A percentile compares a stretch with the other conserved stretches of the same genome.
Conservation (phyloP, 2,113 vertebrate genomes). For the Anoplopoma fimbria region DNA sequence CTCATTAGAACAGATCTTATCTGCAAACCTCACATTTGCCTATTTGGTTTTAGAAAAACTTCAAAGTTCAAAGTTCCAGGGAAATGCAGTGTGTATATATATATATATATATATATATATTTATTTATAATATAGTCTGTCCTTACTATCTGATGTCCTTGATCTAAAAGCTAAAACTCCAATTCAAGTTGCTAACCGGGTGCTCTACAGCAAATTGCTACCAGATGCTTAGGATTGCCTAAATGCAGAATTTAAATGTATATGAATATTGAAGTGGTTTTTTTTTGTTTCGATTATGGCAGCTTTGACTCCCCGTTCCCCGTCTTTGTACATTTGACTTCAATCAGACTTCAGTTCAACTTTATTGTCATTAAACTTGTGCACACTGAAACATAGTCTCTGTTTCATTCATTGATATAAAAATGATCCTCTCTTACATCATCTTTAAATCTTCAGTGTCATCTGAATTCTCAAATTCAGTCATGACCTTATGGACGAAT, state of each 20-base stretch:
- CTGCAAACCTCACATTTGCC: slow-evolving; percentile 25
- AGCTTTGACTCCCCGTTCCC: not conserved
- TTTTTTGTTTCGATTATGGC: not conserved
- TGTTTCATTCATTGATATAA: not conserved
- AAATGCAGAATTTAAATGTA: no score
- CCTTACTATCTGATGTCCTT: no score
- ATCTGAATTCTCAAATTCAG: not conserved
- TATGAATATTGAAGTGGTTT: no score
- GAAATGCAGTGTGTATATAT: not conserved
- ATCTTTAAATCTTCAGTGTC: not conserved
- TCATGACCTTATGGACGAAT: not conserved
- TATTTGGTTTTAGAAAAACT: not conserved
- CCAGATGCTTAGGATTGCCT: no score
- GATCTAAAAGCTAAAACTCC: no score
- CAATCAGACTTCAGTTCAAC: not conserved
- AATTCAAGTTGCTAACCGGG: no score
- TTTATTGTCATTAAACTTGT: not conserved
- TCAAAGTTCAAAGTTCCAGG: not conserved
- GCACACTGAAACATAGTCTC: not conserved
- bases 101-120: not conserved
- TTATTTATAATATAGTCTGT: no score
- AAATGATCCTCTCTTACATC: not conserved
- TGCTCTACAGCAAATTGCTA: no score
- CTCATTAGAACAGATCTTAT: slow-evolving; percentile 59
- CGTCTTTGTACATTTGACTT: not conserved